Conservation (phyloP, 64 coral and sea anemone species). For the Hydrozoanthus tunicans region DNA sequence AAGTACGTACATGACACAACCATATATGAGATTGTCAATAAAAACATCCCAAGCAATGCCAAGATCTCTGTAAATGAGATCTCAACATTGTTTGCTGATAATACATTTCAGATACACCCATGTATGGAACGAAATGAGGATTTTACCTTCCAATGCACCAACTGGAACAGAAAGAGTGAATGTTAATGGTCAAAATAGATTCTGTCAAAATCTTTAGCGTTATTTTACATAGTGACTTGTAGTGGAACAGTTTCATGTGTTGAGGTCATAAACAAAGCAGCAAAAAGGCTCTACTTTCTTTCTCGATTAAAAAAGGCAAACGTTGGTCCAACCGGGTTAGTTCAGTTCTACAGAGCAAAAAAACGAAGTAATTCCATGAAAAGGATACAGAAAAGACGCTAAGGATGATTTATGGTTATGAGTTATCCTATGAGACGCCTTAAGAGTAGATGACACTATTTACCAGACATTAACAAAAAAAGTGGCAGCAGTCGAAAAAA, state of each 20-base stretch:
- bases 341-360: background rate
- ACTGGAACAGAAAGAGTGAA: background rate
- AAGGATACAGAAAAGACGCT: background rate
- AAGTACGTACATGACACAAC: no score
- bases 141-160: background rate
- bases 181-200: background rate
- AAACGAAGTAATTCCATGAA: background rate
- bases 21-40: no score
- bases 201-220: background rate
- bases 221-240: background rate
- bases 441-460: background rate
- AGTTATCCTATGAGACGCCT: background rate
- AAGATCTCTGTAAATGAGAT: no score
- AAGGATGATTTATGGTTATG: background rate
- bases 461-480: no score
- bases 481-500: no score
- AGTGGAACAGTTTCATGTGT: background rate
- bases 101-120: background rate
- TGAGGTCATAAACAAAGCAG: constrained; percentile 1
- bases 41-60: no score
- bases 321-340: background rate
- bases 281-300: background rate
- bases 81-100: background rate
- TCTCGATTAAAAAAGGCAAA: background rate
- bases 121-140: background rate